phyloP scores from a whole-genome alignment of 2,888 invertebrate genomes.

The Scaptomyza reducta region DNA sequence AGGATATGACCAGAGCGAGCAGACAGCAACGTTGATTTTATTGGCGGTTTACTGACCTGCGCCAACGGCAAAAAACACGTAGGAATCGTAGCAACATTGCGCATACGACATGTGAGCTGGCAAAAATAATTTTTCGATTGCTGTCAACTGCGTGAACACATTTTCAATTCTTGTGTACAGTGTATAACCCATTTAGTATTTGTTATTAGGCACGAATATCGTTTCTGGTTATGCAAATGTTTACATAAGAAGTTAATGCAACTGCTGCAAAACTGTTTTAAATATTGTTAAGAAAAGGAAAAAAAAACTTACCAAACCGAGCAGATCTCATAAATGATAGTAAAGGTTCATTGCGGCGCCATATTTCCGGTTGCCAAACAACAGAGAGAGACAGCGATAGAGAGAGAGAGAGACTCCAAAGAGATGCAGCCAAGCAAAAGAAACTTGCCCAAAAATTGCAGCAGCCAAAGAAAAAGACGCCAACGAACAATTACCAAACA shows the following conservation, averaged over 20 bases:
- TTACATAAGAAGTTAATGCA: constrained; percentile 50
- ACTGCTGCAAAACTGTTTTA: constrained; percentile 34
- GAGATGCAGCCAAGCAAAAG: constrained; percentile 47
- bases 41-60: constrained; percentile 79
- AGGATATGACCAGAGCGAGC: constrained; percentile 3
- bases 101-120: constrained; percentile 65
- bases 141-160: constrained; percentile 68
- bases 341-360: constrained; percentile 79
- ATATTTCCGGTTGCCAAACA: constrained; percentile 66
- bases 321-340: constrained; percentile 75
- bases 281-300: constrained; percentile 15
- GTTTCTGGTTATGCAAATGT: constrained; percentile 47
- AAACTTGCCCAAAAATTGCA: constrained; percentile 48
- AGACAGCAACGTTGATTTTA: constrained; percentile 71
- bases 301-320: constrained; percentile 55
- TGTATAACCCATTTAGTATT: not conserved
- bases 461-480: constrained; percentile 44
- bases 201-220: constrained; percentile 3
- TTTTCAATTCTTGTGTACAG: constrained; percentile 66
- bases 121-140: constrained; percentile 12
- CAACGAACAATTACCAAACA: constrained; percentile 82
- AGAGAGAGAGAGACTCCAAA: not conserved
- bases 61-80: constrained; percentile 57
- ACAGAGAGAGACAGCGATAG: constrained; percentile 8
- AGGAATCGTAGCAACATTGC: constrained; percentile 50